Evolutionary conservation across 2,888 invertebrate species (phyloP), one percentile per base, ranked within the genome.

Genomic region (Cataglyphis cursor): DNA sequence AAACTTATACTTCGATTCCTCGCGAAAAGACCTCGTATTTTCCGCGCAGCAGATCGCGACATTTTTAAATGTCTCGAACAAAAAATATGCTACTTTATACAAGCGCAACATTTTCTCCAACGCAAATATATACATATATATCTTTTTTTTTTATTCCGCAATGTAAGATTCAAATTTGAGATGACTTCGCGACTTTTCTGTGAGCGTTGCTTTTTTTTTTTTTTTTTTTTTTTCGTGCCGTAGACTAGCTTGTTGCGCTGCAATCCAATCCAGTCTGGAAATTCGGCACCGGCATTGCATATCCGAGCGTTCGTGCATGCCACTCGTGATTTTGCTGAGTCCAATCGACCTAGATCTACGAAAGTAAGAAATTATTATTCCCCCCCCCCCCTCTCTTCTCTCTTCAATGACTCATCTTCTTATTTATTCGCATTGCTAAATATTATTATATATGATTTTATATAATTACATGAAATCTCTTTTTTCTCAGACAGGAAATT

Each of bases 251-350:
- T 31, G 21, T 31, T 35, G 38, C 15, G 8, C 18, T 15, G 21
- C 15, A n/a, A 62, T 1, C 15, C 15, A 12, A 28, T 12, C 18
- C 15, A 54, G n/a, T 51, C 35, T 38, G 35, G 8, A 65, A 28
- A 48, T 74, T 85, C 88, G 80, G 87, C 85, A 85, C 86, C 73
- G 76, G 87, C 84, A 87, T 90, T 85, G 90, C 87, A 76, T 80
- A 83, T 65, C 68, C 75, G 54, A 73, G 68, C 82, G 74, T 51
- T 89, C 85, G 88, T 89, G 89, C 84, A 85, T 82, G 85, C 73
- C 70, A 84, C 65, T 73, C 80, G 82, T 62, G 81, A 89, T 90
- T 90, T 85, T 72, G 90, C 89, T 88, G 91, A 91, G 78, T 87
- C 87, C 74, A 82, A 51, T 57, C 75, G 85, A 83, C 72, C 83